Evolutionary conservation across 2,888 invertebrate genomes (phyloP), one percentile per base, ranked within the genome.

Genomic region (Eurytoma adleriae): DNA sequence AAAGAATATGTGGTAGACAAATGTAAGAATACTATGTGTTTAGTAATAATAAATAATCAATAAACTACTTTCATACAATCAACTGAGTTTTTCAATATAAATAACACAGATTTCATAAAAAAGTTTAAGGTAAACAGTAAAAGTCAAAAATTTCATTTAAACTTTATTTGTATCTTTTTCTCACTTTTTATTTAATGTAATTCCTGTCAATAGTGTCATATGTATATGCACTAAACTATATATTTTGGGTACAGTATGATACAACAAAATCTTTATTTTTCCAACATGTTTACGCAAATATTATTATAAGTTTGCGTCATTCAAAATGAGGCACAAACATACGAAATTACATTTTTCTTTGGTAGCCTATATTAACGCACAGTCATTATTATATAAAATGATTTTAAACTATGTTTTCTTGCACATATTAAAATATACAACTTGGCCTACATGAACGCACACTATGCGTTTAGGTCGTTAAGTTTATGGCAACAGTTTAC

Each of bases 331-430:
- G 83, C 83, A 83, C 83, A 83, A 85, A 83, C 82, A 81, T 85
- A 86, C 80, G 80, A 83, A 85, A 82, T 85, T 84, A 83, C 81
- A 79, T 83, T 81, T 84, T 84, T 84, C 84, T 85, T 84, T 84
- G 83, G 78, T 84, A 83, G 74, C 76, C 82, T 85, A 73, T 81
- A 78, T 78, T 78, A 78, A 85, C 84, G 79, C 85, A 87, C 83
- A 86, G 78, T 82, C 80, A 80, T 84, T 40, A 62, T 59, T 77
- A 69, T 84, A 85, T 82, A 86, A 85, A 86, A 84, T 79, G 82
- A 84, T 84, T 85, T 83, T 77, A 80, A 84, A 81, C 80, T 75
- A 77, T 66, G 59, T 82, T 83, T 73, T 72, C 54, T 73, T 77
- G 71, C 20, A 66, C 61, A 64, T 78, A 81, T 85, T 85, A 82